Evolutionary conservation across 2,888 invertebrate genomes (phyloP).

Genomic region (Parnassius smintheus): DNA sequence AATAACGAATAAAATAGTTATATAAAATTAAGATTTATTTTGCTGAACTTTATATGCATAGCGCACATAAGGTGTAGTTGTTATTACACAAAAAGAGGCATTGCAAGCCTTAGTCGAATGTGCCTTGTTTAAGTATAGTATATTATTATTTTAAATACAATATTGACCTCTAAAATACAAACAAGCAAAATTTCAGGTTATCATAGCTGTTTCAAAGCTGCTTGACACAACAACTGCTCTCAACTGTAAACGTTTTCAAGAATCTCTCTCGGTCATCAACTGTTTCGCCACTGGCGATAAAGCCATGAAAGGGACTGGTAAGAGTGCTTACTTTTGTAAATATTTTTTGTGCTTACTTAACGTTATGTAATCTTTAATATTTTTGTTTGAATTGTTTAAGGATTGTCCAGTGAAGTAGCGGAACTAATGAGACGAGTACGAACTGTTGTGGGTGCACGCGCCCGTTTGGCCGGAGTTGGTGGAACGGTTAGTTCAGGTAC

Average conservation of each 20-base stretch:
- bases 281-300: constrained; percentile 96
- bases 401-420: constrained; percentile 93
- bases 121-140: no score
- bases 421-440: constrained; percentile 96
- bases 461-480: constrained; percentile 93
- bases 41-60: no score
- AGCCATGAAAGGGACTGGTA: constrained; percentile 95
- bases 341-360: no score
- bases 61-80: no score
- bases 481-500: constrained; percentile 59
- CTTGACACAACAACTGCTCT: constrained; percentile 94
- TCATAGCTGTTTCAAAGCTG: constrained; percentile 96
- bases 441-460: constrained; percentile 96
- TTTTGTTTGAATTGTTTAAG: constrained; percentile 51
- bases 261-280: constrained; percentile 94
- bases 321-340: constrained; percentile 31
- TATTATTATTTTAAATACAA: no score
- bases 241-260: constrained; percentile 97
- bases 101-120: no score
- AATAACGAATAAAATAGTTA: no score
- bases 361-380: not conserved
- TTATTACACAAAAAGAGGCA: no score
- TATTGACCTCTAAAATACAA: no score
- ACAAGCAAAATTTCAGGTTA: constrained; percentile 83
- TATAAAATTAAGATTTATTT: no score